Conservation (phyloP, 1,140 invertebrate genomes). For the Drosophila fuyamai region DNA sequence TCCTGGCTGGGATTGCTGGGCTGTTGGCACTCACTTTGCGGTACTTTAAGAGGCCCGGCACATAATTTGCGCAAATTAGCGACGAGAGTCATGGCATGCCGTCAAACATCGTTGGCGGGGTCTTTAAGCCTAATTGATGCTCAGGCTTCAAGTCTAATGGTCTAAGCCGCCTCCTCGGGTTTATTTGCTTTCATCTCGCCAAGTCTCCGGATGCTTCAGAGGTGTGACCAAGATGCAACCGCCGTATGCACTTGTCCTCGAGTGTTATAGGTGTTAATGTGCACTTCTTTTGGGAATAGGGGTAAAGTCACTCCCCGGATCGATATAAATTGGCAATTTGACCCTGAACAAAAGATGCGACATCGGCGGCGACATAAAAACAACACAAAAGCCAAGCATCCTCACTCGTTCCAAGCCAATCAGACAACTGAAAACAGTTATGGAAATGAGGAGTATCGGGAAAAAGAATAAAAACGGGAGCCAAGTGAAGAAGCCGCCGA, state of each 20-base stretch:
- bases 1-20: conserved; percentile 34
- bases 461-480: conserved; percentile 18
- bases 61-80: conserved; percentile 83
- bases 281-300: conserved; percentile 17
- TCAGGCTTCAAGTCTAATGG: conserved; percentile 50
- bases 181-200: conserved; percentile 44
- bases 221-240: conserved; percentile 50
- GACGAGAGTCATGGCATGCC: conserved; percentile 71
- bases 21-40: conserved; percentile 70
- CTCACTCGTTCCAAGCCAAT: conserved; percentile 16
- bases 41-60: conserved; percentile 77
- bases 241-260: conserved; percentile 41
- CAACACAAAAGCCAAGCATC: conserved; percentile 15
- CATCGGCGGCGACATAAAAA: conserved; percentile 58
- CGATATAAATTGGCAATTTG: conserved; percentile 75
- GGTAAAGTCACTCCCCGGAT: conserved; percentile 28
- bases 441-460: conserved; percentile 61
- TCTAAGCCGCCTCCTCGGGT: conserved; percentile 21
- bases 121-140: conserved; percentile 81
- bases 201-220: conserved; percentile 39
- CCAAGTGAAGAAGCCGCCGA: conserved; percentile 42
- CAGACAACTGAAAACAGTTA: conserved; percentile 65
- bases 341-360: conserved; percentile 54
- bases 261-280: conserved; percentile 58
- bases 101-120: conserved; percentile 54